Conservation (phyloP, 2,888 invertebrate genomes). For the Amphipoea lucens region DNA sequence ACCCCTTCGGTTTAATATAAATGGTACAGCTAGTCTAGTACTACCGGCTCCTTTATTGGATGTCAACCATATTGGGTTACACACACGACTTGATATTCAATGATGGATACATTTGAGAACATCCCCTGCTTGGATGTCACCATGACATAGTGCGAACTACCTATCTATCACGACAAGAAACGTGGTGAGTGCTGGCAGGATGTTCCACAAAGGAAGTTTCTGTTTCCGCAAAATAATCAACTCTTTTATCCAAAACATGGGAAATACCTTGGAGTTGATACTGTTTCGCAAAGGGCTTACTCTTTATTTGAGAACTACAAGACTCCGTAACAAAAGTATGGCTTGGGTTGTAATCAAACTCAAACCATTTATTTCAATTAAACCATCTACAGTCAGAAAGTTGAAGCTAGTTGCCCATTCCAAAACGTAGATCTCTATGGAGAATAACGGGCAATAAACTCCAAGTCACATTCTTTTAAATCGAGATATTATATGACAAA, state of each 20-base stretch:
- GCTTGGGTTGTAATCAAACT: not conserved
- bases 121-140: not conserved
- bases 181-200: not conserved
- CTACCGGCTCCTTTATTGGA: conserved; percentile 34
- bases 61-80: conserved; percentile 25
- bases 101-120: conserved; percentile 18
- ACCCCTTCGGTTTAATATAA: conserved; percentile 54
- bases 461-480: not conserved
- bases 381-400: not conserved
- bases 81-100: conserved; percentile 4
- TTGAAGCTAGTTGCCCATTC: not conserved
- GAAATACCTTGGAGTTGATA: not conserved
- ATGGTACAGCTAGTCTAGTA: conserved; percentile 30
- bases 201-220: not conserved
- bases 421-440: too few relatives aligned
- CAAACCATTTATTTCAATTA: not conserved
- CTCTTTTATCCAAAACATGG: not conserved
- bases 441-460: too few relatives aligned
- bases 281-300: not conserved
- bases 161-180: not conserved
- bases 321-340: not conserved
- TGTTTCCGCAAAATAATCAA: not conserved
- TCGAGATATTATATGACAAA: not conserved
- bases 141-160: not conserved
- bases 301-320: not conserved